Evolutionary conservation across 2,888 invertebrate species (phyloP).

Genomic region (Folsomia candida): DNA sequence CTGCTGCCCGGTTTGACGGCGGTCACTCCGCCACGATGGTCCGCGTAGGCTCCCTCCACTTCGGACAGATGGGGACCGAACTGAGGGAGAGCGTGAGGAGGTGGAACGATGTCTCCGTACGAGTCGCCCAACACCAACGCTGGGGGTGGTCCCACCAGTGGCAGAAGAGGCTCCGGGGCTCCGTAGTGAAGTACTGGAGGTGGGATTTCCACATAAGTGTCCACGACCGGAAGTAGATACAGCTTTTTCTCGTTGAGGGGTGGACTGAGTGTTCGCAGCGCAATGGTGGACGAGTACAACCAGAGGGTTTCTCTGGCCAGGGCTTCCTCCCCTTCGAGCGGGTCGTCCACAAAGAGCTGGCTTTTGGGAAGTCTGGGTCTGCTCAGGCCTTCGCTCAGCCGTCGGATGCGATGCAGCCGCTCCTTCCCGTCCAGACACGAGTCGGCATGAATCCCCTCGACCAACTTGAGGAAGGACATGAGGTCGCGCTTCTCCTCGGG

Average conservation of each 20-base stretch:
- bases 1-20: not conserved
- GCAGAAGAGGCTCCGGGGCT: not conserved
- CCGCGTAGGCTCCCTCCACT: too few species aligned
- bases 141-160: not conserved
- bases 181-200: not conserved
- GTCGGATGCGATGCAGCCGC: not conserved
- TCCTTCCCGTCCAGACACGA: not conserved
- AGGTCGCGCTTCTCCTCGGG: conserved; percentile 1
- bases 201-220: not conserved
- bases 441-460: conserved; percentile 3
- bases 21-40: too few species aligned
- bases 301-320: not conserved
- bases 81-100: too few species aligned
- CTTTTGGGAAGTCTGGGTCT: not conserved
- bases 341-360: not conserved
- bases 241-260: not conserved
- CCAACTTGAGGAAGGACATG: not conserved
- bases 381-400: not conserved
- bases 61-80: too few species aligned
- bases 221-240: not conserved
- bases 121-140: not conserved
- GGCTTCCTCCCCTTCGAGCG: not conserved
- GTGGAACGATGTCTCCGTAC: too few species aligned
- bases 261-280: not conserved
- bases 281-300: conserved; percentile 9